Evolutionary conservation across 2,888 invertebrate species (phyloP), one percentile per base, ranked within the genome.

Genomic region (Pardosa pseudoannulata): DNA sequence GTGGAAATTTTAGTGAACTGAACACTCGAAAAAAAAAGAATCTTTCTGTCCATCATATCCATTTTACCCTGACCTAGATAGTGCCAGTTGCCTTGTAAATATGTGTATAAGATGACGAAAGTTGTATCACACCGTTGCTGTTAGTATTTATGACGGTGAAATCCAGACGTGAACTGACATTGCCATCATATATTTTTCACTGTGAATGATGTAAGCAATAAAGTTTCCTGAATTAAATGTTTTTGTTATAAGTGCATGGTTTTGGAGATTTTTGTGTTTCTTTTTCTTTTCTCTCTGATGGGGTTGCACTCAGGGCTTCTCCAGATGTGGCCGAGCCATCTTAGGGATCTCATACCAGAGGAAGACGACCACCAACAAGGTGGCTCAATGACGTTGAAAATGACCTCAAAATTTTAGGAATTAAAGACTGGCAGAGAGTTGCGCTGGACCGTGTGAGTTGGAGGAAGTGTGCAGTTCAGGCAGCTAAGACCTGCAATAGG

Each of bases 201-300:
- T 87, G 87, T 87, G 87, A 87, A 87, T 82, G 87, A 87, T 82
- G 87, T 87, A 87, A 87, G 87, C 87, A 87, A 87, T 87, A 87
- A 87, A 87, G 87, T 87, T 87, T 87, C 87, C 81, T 78, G 87
- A 81, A 82, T 87, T 87, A 87, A 87, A 87, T 87, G 80, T 87
- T 87, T 80, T 87, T 86, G 85, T 86, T 86, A 86, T 79, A 64
- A 86, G 50, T 79, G 32, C 41, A 56, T 56, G 19, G 3, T 56
- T 1, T 56, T n/a, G n/a, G 41, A 16, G 9, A 46, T 46, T 46
- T 46, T 19, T 23, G n/a, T 56, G 19, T 19, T 23, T 56, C 46
- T 46, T 46, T 16, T 7, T 16, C 16, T 46, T 46, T 6, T 46
- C 2, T 13, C 16, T 13, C 16, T 46, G 5, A 16, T 46, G 16